Conservation (phyloP, 2,113 vertebrate species). For the Gymnogyps californianus region DNA sequence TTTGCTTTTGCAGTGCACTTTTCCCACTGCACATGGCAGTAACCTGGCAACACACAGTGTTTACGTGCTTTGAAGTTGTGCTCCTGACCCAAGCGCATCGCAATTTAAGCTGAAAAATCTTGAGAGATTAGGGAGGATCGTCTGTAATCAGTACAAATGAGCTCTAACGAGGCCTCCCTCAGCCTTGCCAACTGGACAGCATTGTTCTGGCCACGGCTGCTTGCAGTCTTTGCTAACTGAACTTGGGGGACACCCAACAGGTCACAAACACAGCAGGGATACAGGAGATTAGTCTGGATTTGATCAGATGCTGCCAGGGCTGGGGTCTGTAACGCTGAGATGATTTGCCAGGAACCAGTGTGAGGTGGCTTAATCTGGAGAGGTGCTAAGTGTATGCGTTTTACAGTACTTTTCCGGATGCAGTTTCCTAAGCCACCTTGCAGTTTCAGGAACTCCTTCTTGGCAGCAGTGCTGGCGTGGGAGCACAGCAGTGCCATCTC, state of each 20-base stretch:
- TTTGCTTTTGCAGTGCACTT: not conserved
- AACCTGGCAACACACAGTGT: not conserved
- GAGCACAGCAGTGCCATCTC: not conserved
- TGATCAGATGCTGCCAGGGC: not conserved
- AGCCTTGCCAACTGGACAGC: not conserved
- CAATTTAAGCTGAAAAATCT: not conserved
- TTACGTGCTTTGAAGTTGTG: not conserved
- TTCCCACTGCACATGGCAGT: not conserved
- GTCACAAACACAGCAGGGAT: not conserved
- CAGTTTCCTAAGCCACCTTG: not conserved
- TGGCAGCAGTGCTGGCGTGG: not conserved
- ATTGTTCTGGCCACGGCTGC: not conserved
- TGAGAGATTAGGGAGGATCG: not conserved
- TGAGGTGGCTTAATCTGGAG: not conserved
- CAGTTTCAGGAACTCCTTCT: not conserved
- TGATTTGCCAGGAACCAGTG: not conserved
- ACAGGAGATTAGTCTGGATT: not conserved
- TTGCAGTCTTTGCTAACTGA: not conserved
- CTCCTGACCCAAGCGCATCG: not conserved
- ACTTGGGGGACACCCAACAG: not conserved
- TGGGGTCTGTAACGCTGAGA: not conserved
- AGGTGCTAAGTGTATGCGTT: not conserved
- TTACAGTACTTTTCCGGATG: not conserved
- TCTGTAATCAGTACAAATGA: conserved; percentile 7
- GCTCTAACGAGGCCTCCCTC: not conserved